Conservation (phyloP, 2,113 vertebrate species). For the Hydrolagus affinis region DNA sequence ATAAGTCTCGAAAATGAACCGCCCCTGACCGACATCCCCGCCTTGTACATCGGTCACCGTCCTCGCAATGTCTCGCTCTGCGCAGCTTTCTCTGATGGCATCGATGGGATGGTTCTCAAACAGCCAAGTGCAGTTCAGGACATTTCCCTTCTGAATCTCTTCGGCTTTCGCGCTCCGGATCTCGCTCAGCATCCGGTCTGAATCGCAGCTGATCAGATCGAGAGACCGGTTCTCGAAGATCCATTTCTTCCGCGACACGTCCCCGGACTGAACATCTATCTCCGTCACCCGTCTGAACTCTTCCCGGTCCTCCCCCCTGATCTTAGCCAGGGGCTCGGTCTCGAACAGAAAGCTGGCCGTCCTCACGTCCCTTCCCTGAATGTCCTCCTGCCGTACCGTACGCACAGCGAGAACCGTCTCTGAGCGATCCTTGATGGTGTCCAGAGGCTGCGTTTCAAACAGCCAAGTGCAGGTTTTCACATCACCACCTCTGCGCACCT, state of each 20-base stretch:
- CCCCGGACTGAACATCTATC: slow-evolving; percentile 71
- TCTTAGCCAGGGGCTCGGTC: slow-evolving; percentile 72
- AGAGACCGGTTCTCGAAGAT: slow-evolving; percentile 78
- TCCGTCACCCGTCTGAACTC: slow-evolving; percentile 62
- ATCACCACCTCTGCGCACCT: slow-evolving; percentile 66
- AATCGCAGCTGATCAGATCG: slow-evolving; percentile 69
- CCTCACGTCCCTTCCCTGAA: slow-evolving; percentile 72
- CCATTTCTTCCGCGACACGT: slow-evolving; percentile 74
- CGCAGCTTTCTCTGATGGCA: slow-evolving; percentile 55
- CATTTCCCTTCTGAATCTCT: slow-evolving; percentile 78
- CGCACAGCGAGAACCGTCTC: slow-evolving; percentile 55
- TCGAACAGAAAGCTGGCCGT: slow-evolving; percentile 76
- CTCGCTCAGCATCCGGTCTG: slow-evolving; percentile 64
- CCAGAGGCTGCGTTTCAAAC: slow-evolving; percentile 79
- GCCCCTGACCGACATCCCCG: slow-evolving; percentile 71
- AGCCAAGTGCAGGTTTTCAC: slow-evolving; percentile 80
- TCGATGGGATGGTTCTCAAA: slow-evolving; percentile 81
- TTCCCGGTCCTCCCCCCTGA: slow-evolving; percentile 58
- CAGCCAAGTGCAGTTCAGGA: slow-evolving; percentile 71
- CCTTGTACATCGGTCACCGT: slow-evolving; percentile 71
- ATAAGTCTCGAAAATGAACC: slow-evolving; percentile 79
- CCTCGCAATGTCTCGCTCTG: slow-evolving; percentile 46
- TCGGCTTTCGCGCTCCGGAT: slow-evolving; percentile 65
- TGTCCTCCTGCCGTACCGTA: slow-evolving; percentile 68
- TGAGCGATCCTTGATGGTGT: slow-evolving; percentile 62